These are phyloP conservation scores for Crypturellus undulatus DNA, from an alignment of 2,113 vertebrate species.

Conservation along the genomic window DNA sequence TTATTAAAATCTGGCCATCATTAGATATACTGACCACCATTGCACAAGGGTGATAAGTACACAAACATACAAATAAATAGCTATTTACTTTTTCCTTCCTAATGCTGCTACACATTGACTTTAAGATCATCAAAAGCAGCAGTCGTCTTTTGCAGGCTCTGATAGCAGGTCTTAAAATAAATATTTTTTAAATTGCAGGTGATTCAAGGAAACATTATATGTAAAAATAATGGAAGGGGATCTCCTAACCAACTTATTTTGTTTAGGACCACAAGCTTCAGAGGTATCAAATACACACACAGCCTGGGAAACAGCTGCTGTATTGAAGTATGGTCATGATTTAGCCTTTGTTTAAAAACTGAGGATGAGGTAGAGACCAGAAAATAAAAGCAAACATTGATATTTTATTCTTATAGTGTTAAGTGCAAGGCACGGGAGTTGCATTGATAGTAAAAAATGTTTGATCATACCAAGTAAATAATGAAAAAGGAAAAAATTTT, in stretches of 20 bases:
- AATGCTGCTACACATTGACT: background rate
- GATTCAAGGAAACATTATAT: background rate
- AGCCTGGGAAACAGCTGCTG: background rate
- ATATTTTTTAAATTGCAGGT: background rate
- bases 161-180: background rate
- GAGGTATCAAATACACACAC: background rate
- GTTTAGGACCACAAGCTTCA: accelerated
- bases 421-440: background rate
- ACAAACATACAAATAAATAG: background rate
- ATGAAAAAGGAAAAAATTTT: background rate
- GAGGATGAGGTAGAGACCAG: background rate
- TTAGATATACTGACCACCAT: background rate
- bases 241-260: background rate
- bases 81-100: background rate
- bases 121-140: background rate
- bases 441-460: slow-evolving; percentile 42
- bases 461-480: slow-evolving; percentile 29
- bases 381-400: background rate
- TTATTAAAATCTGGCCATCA: background rate
- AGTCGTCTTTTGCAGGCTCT: background rate
- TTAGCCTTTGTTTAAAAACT: background rate
- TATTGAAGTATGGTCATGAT: background rate
- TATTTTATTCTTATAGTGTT: background rate
- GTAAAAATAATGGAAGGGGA: background rate
- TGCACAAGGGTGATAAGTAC: background rate